Evolutionary conservation across 2,797 vertebrate species (phyloP).

Genomic region (Lindbergichthys nudifrons): DNA sequence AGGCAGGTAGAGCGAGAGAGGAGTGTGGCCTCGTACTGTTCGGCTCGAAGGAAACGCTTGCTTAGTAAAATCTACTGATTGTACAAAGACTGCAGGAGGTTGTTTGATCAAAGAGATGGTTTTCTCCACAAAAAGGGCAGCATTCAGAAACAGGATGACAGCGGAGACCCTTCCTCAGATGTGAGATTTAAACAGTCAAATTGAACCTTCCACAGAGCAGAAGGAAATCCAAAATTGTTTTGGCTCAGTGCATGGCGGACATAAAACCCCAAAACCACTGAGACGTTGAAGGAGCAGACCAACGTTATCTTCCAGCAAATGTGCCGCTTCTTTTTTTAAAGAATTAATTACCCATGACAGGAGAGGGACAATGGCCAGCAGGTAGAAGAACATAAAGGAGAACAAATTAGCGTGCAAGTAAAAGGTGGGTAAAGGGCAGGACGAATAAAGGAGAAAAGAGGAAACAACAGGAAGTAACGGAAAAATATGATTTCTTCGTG

Average conservation of each 20-base stretch:
- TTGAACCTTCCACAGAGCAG: slow-evolving; percentile 9
- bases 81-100: background rate
- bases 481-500: background rate
- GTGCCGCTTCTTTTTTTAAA: slow-evolving; percentile 52
- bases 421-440: slow-evolving; percentile 14
- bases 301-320: slow-evolving; percentile 45
- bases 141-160: slow-evolving; percentile 10
- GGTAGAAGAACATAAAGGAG: slow-evolving; percentile 33
- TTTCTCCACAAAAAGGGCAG: background rate
- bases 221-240: slow-evolving; percentile 33
- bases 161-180: slow-evolving; percentile 10
- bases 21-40: slow-evolving; percentile 8
- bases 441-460: slow-evolving; percentile 13
- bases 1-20: slow-evolving; percentile 2
- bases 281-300: slow-evolving; percentile 33
- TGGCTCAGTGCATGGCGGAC: background rate
- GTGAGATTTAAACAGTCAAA: slow-evolving; percentile 30
- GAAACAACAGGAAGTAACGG: slow-evolving; percentile 5
- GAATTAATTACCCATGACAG: slow-evolving; percentile 57
- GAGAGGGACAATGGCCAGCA: slow-evolving; percentile 31
- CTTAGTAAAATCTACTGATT: background rate
- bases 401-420: slow-evolving; percentile 24
- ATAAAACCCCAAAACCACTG: slow-evolving; percentile 4
- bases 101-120: slow-evolving; percentile 12
- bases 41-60: background rate